These are phyloP conservation scores for Pseudomugil tenellus DNA, from an alignment of 2,797 vertebrate genomes.

Conservation along the genomic window DNA sequence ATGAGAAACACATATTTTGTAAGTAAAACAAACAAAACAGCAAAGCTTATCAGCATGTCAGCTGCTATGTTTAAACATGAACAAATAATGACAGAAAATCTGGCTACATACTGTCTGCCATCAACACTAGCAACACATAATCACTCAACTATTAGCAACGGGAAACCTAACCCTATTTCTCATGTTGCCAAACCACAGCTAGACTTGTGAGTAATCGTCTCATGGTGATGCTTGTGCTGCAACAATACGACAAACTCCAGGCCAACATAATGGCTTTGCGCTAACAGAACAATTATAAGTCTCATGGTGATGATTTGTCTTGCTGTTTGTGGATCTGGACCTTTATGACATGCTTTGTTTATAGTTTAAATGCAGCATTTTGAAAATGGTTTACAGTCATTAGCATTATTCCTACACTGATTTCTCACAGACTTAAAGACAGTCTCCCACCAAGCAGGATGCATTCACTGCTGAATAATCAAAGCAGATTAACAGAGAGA, in stretches of 20 bases:
- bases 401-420: conserved; percentile 60
- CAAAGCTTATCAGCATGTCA: conserved; percentile 62
- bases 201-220: conserved; percentile 19
- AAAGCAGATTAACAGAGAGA: conserved; percentile 68
- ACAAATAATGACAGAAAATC: conserved; percentile 65
- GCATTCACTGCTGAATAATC: conserved; percentile 59
- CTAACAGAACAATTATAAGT: conserved; percentile 23
- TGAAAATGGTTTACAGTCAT: conserved; percentile 58
- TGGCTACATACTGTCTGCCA: conserved; percentile 64
- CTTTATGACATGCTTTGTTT: conserved; percentile 34
- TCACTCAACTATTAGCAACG: conserved; percentile 64
- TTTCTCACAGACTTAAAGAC: conserved; percentile 65
- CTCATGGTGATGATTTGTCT: conserved; percentile 39
- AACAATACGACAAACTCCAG: conserved; percentile 27
- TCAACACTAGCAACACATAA: conserved; percentile 58
- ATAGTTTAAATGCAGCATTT: conserved; percentile 42
- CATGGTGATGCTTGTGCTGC: conserved; percentile 29
- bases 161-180: conserved; percentile 25
- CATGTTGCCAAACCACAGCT: conserved; percentile 18
- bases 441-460: conserved; percentile 49
- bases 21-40: conserved; percentile 4
- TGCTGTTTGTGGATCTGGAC: conserved; percentile 41
- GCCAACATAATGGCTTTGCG: conserved; percentile 41
- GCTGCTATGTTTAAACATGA: conserved; percentile 52
- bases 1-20: conserved; percentile 32